Conservation (phyloP, 1,140 invertebrate species). For the Eumaeus atala region DNA sequence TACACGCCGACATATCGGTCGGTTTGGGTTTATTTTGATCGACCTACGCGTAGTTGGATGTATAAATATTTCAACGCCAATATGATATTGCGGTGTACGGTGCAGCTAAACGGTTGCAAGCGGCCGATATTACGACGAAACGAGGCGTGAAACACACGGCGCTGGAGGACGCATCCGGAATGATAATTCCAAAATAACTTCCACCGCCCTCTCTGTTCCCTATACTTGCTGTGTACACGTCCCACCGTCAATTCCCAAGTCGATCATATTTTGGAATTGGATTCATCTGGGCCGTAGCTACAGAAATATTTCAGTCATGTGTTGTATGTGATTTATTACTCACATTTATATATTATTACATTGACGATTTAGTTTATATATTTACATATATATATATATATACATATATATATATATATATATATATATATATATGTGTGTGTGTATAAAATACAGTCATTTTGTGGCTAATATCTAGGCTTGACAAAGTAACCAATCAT, state of each 20-base stretch:
- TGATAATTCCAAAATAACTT: constrained; percentile 74
- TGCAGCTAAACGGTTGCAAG: constrained; percentile 59
- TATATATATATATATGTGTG: too few relatives aligned
- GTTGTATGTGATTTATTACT: constrained; percentile 5
- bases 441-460: too few relatives aligned
- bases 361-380: neutral
- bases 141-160: constrained; percentile 69
- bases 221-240: constrained; percentile 69
- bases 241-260: constrained; percentile 74
- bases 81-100: constrained; percentile 38
- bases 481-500: too few relatives aligned
- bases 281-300: constrained; percentile 73
- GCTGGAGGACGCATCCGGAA: constrained; percentile 67
- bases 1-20: neutral
- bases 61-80: constrained; percentile 46
- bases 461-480: too few relatives aligned
- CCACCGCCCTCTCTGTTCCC: constrained; percentile 40
- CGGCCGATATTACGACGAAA: constrained; percentile 60
- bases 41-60: constrained; percentile 19
- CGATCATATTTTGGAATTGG: constrained; percentile 76
- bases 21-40: constrained; percentile 21
- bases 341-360: neutral
- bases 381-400: too few relatives aligned
- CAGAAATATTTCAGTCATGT: constrained; percentile 47
- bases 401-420: too few relatives aligned